Evolutionary conservation across 2,797 vertebrate genomes (phyloP).

Genomic region (Sebastes flavidus): DNA sequence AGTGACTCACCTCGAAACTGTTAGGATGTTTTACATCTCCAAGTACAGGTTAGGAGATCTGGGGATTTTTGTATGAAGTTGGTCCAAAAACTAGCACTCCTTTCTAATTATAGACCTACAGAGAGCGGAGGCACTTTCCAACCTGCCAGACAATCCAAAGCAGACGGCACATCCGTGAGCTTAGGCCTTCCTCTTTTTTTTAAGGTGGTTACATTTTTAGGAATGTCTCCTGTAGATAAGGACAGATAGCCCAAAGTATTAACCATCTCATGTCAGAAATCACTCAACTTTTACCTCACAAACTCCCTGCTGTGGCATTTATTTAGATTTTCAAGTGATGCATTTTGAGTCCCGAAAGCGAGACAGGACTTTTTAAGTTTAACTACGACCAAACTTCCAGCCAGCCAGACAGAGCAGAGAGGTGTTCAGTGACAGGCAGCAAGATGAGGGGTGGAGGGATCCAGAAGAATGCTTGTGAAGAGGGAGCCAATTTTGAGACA

Average conservation of each 20-base stretch:
- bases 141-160: constrained; percentile 45
- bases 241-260: background rate
- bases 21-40: constrained; percentile 26
- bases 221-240: background rate
- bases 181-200: background rate
- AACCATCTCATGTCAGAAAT: background rate
- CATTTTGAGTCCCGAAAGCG: background rate
- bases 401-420: background rate
- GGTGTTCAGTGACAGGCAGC: constrained; percentile 21
- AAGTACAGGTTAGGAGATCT: constrained; percentile 43
- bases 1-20: constrained; percentile 26
- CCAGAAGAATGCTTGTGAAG: constrained; percentile 70
- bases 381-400: background rate
- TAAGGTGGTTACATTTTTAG: background rate
- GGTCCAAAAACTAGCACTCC: constrained; percentile 47
- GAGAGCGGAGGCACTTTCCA: constrained; percentile 51
- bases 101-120: constrained; percentile 64
- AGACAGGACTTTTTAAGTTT: background rate
- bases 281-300: background rate
- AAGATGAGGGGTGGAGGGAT: constrained; percentile 21
- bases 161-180: constrained; percentile 20
- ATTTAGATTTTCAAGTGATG: background rate
- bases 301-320: background rate
- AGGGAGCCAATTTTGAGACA: constrained; percentile 65
- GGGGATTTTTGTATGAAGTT: constrained; percentile 57